phyloP scores from a whole-genome alignment of 2,113 vertebrate genomes.

The Ciconia stormi region DNA sequence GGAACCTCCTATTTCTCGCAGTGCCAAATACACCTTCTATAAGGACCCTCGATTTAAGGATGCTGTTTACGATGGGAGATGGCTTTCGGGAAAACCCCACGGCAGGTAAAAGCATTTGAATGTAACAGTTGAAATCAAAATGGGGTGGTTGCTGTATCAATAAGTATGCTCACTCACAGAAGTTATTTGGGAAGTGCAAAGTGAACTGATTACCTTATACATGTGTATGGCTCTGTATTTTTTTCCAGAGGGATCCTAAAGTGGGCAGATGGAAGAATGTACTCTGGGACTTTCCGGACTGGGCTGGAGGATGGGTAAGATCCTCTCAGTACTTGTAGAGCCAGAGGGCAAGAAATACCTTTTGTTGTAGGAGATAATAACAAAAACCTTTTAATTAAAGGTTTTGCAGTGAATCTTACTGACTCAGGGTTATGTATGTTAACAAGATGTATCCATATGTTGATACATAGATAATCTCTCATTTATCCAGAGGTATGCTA shows the following conservation, averaged over 20 bases:
- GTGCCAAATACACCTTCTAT: constrained; percentile 93
- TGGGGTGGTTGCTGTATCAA: not conserved
- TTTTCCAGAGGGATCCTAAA: constrained; percentile 86
- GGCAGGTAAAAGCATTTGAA: constrained; percentile 81
- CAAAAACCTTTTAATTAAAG: not conserved
- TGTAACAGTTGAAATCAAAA: not conserved
- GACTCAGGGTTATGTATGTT: not conserved
- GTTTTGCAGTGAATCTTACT: not conserved
- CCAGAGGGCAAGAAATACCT: not conserved
- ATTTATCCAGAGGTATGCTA: not conserved
- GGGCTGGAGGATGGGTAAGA: constrained; percentile 94
- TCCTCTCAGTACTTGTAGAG: not conserved
- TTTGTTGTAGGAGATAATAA: not conserved
- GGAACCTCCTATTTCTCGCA: constrained; percentile 92
- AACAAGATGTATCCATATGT: not conserved
- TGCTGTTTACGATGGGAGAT: constrained; percentile 88
- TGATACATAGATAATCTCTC: not conserved
- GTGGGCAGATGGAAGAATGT: constrained; percentile 91
- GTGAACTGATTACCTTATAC: not conserved
- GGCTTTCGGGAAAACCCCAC: constrained; percentile 91
- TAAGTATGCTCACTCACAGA: not conserved
- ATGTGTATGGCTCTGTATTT: not conserved
- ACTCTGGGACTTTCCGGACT: constrained; percentile 90
- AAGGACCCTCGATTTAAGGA: constrained; percentile 93
- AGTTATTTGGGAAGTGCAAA: not conserved